Evolutionary conservation across 2,888 invertebrate genomes (phyloP), one percentile per base, ranked within the genome.

Genomic region (Ichneumon xanthorius): DNA sequence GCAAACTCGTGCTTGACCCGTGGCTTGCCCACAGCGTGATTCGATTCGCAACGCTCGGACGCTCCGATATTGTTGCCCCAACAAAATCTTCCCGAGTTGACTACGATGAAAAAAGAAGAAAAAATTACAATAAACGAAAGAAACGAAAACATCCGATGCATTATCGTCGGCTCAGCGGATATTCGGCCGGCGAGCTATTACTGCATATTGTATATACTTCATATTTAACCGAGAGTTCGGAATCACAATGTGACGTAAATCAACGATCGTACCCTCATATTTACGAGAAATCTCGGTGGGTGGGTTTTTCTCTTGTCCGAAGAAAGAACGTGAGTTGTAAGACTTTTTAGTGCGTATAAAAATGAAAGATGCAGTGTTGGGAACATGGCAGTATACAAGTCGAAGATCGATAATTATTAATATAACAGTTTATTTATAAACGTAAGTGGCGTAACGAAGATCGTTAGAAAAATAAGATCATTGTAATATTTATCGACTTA

Each of bases 401-500:
- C 9, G 53, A 16, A 48, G 50, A 70, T 80, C 30, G 33, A 76
- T 5, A 50, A 65, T 76, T 61, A 58, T 76, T 40, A 68, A 58
- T 77, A 68, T 84, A 86, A 86, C 81, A 84, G 78, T 86, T 86
- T 86, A 86, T 91, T 89, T 89, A 89, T 90, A 91, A 92, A 91
- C 88, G 86, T 87, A 90, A 88, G 80, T 88, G 84, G 83, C 90
- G 87, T 82, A 82, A 87, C 87, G 86, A 81, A 87, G 88, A 87
- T 90, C 87, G 88, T 91, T 91, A 91, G 87, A 91, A 91, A 91
- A 91, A 91, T 91, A 91, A 91, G 86, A 89, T 90, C 81, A 84
- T 78, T 82, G 65, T 82, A 77, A 61, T 82, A 82, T 76, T 80
- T 71, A 84, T 55, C 53, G 40, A 61, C 33, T 45, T 19, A 19